Conservation (phyloP, 2,797 vertebrate species). For the Bovichtus diacanthus region DNA sequence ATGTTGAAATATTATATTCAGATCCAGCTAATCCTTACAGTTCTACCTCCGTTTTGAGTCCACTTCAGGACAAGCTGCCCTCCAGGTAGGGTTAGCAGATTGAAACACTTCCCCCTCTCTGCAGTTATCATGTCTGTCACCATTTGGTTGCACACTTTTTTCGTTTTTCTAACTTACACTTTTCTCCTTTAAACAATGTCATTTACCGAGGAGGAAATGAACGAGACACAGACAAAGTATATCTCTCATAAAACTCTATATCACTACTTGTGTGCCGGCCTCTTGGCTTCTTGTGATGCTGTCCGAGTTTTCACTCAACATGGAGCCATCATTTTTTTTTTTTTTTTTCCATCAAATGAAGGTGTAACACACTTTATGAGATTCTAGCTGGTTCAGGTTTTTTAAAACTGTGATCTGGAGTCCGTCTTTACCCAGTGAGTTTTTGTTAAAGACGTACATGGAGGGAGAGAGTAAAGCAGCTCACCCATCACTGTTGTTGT, state of each 20-base stretch:
- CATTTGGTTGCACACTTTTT: not conserved
- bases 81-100: constrained; percentile 31
- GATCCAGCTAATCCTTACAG: constrained; percentile 72
- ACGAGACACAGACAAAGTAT: not conserved
- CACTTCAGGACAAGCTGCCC: constrained; percentile 62
- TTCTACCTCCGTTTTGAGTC: constrained; percentile 59
- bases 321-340: constrained; percentile 7
- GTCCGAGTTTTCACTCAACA: constrained; percentile 31
- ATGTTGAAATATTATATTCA: constrained; percentile 79
- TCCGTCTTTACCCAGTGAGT: not conserved
- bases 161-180: not conserved
- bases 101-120: not conserved
- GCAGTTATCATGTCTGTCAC: constrained; percentile 12
- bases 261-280: not conserved
- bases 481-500: constrained; percentile 6
- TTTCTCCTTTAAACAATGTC: constrained; percentile 4
- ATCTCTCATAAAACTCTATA: not conserved
- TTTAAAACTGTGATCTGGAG: not conserved
- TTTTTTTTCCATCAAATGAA: constrained; percentile 5
- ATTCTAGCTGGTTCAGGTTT: constrained; percentile 14
- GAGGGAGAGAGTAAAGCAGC: not conserved
- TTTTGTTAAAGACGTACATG: constrained; percentile 6
- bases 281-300: not conserved
- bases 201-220: not conserved
- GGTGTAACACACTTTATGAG: constrained; percentile 3